Evolutionary conservation across 2,113 vertebrate genomes (phyloP).

Genomic region (Lepus americanus): DNA sequence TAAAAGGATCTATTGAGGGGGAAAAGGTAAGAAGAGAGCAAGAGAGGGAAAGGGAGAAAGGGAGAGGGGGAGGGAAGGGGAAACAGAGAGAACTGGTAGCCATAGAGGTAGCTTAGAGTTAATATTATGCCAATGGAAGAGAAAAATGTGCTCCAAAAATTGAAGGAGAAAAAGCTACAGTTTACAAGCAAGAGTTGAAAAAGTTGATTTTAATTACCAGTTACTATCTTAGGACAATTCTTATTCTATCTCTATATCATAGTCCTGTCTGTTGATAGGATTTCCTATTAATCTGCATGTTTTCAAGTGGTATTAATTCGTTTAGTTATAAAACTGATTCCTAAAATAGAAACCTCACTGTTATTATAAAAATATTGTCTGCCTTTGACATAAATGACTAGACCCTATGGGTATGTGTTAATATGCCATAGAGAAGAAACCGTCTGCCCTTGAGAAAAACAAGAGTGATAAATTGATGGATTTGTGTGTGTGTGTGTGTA

Average conservation of each 20-base stretch:
- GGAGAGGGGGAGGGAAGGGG: background rate
- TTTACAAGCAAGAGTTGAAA: background rate
- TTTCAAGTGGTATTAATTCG: background rate
- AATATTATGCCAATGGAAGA: background rate
- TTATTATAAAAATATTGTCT: constrained; percentile 38
- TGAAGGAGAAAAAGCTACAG: background rate
- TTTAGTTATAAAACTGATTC: background rate
- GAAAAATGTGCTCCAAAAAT: background rate
- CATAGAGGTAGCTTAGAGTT: background rate
- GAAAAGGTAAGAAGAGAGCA: background rate
- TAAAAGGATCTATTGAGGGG: background rate
- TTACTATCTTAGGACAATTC: background rate
- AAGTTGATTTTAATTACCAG: background rate
- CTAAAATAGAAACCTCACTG: background rate
- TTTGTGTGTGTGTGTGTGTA: background rate
- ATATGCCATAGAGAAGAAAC: background rate
- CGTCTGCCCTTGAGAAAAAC: background rate
- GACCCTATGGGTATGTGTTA: constrained; percentile 9
- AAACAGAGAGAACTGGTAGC: background rate
- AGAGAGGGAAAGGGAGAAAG: background rate
- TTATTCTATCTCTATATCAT: background rate
- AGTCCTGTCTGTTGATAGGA: background rate
- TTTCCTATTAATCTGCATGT: background rate
- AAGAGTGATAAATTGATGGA: constrained; percentile 21
- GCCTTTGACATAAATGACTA: constrained; percentile 39